phyloP scores from a whole-genome alignment of 2,888 invertebrate genomes.

The Euplexia lucipara region DNA sequence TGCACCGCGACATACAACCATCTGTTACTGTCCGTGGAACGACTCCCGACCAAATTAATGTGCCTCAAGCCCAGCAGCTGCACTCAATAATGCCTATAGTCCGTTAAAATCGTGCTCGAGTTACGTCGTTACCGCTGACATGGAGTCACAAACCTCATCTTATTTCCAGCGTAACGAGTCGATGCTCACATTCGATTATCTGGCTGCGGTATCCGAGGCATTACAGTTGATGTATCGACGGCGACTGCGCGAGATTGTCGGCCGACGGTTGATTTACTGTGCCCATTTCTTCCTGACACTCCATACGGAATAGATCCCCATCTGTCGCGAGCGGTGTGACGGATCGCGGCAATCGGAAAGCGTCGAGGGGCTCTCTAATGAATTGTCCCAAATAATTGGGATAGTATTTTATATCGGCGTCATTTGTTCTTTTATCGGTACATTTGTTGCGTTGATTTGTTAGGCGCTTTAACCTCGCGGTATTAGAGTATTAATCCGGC shows the following conservation, averaged over 20 bases:
- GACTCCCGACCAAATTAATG: slow-evolving; percentile 56
- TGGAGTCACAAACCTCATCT: slow-evolving; percentile 85
- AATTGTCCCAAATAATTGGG: slow-evolving; percentile 91
- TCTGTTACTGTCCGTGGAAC: slow-evolving; percentile 55
- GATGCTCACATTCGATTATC: slow-evolving; percentile 91
- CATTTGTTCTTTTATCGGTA: slow-evolving; percentile 88
- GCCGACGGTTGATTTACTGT: slow-evolving; percentile 88
- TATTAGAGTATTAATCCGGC: slow-evolving; percentile 77
- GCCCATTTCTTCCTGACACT: slow-evolving; percentile 89
- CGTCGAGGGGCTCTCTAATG: slow-evolving; percentile 88
- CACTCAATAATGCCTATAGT: slow-evolving; percentile 74
- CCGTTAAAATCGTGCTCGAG: slow-evolving; percentile 61
- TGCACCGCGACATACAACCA: slow-evolving; percentile 46
- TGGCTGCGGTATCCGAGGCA: slow-evolving; percentile 90
- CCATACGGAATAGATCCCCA: slow-evolving; percentile 87
- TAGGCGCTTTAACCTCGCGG: slow-evolving; percentile 82
- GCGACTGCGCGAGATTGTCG: slow-evolving; percentile 89
- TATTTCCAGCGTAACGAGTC: slow-evolving; percentile 90
- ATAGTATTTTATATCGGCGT: slow-evolving; percentile 89
- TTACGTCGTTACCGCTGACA: slow-evolving; percentile 76
- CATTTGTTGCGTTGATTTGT: slow-evolving; percentile 90
- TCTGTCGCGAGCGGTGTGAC: slow-evolving; percentile 86
- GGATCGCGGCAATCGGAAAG: slow-evolving; percentile 86
- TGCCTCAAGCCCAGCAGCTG: slow-evolving; percentile 51
- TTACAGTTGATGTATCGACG: slow-evolving; percentile 90